Conservation (phyloP, 2,797 vertebrate genomes). For the Trematomus bernacchii region DNA sequence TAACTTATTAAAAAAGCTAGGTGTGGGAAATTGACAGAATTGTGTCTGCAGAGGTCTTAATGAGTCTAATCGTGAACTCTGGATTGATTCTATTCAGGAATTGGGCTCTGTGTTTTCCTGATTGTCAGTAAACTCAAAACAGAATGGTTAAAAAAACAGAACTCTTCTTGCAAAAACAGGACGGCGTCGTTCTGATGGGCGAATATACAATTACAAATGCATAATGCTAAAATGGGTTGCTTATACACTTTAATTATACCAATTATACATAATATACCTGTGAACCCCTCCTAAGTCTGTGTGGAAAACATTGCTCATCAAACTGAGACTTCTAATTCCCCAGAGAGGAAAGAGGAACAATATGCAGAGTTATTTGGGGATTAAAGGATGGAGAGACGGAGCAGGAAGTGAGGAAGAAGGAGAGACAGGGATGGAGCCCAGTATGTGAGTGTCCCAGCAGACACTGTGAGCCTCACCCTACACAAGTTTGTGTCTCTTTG, state of each 20-base stretch:
- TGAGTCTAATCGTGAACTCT: not conserved
- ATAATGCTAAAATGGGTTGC: too few relatives aligned
- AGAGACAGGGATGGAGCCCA: slow-evolving; percentile 26
- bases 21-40: not conserved
- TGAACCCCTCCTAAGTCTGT: too few relatives aligned
- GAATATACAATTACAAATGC: too few relatives aligned
- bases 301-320: slow-evolving; percentile 51
- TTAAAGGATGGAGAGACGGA: slow-evolving; percentile 46
- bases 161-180: too few relatives aligned
- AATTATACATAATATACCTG: too few relatives aligned
- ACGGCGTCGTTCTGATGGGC: too few relatives aligned
- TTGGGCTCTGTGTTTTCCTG: not conserved
- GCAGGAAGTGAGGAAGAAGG: slow-evolving; percentile 21
- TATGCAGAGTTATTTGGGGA: slow-evolving; percentile 45
- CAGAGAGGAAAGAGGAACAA: slow-evolving; percentile 42
- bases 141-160: too few relatives aligned
- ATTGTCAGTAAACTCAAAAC: too few relatives aligned
- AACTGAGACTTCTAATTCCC: slow-evolving; percentile 44
- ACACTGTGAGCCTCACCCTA: slow-evolving; percentile 11
- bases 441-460: slow-evolving; percentile 20
- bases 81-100: not conserved
- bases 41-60: not conserved
- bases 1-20: too few relatives aligned
- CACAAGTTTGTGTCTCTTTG: slow-evolving; percentile 19
- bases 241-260: too few relatives aligned